Conservation (phyloP, 2,797 vertebrate genomes). For the Pelobates cultripes region DNA sequence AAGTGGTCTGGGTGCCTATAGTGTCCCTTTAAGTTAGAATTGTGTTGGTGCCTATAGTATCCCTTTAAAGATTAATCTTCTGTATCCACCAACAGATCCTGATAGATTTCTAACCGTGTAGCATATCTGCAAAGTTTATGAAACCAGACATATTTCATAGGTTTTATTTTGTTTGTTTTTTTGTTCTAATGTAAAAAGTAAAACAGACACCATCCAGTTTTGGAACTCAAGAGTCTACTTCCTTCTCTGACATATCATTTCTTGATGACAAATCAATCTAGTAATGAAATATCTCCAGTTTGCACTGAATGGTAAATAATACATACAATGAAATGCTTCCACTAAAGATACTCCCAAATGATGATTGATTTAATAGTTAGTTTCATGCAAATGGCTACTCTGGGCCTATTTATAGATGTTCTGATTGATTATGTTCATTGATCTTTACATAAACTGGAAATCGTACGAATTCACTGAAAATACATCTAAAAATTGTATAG, state of each 20-base stretch:
- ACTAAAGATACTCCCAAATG: slow-evolving; percentile 5
- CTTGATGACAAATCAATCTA: slow-evolving; percentile 38
- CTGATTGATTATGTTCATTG: slow-evolving; percentile 1
- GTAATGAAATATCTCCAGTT: slow-evolving; percentile 42
- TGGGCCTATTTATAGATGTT: not conserved
- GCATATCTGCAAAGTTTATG: too few species aligned
- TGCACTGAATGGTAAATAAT: slow-evolving; percentile 29
- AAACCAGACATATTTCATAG: too few species aligned
- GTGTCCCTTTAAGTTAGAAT: too few species aligned
- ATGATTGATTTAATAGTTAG: not conserved
- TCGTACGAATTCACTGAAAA: not conserved
- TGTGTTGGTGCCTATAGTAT: too few species aligned
- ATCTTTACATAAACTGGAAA: not conserved
- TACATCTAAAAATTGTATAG: too few species aligned
- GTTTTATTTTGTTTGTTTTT: too few species aligned
- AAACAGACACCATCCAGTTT: not conserved
- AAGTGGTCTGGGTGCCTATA: too few species aligned
- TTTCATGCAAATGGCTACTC: not conserved
- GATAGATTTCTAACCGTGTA: too few species aligned
- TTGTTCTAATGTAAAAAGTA: not conserved
- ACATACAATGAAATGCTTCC: slow-evolving; percentile 22
- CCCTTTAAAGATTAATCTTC: too few species aligned
- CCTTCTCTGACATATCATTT: slow-evolving; percentile 17
- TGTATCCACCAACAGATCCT: too few species aligned
- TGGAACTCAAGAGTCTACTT: slow-evolving; percentile 16